Conservation (phyloP, 2,888 invertebrate genomes). For the Endotricha flammealis region DNA sequence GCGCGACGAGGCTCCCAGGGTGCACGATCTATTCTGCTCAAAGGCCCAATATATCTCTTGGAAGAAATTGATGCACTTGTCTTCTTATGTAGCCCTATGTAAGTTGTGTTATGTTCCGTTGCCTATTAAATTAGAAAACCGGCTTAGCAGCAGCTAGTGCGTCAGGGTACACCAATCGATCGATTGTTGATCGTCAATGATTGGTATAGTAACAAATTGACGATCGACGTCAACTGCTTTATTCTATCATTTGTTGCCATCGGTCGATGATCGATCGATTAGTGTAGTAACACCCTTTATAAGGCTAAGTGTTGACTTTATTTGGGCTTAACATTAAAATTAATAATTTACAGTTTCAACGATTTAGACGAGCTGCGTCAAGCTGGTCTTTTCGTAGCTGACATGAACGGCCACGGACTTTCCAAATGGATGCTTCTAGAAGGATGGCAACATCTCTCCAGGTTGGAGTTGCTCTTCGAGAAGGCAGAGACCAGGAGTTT, state of each 20-base stretch:
- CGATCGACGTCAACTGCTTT: no score
- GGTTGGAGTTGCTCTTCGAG: conserved; percentile 88
- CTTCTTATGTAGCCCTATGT: conserved; percentile 93
- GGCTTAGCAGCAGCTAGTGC: no score
- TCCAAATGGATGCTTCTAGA: conserved; percentile 89
- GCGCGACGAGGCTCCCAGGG: conserved; percentile 81
- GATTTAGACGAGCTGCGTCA: conserved; percentile 89
- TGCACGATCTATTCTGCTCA: conserved; percentile 84
- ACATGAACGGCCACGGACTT: conserved; percentile 90
- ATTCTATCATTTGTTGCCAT: no score
- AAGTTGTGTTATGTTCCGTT: conserved; percentile 50
- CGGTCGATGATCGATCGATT: no score
- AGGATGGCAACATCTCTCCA: conserved; percentile 91
- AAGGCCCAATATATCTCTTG: conserved; percentile 91
- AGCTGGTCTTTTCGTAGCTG: conserved; percentile 88
- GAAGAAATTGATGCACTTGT: conserved; percentile 89
- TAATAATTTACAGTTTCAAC: conserved; percentile 87
- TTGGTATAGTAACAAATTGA: no score
- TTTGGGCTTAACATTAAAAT: no score
- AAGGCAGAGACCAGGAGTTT: conserved; percentile 88
- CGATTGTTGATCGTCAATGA: no score
- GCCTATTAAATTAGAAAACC: no score
- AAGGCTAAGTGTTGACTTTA: no score
- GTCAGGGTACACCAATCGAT: no score
- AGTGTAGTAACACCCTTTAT: no score